Percentiles rank a stretch among this genome's conserved stretches.
Evolutionary conservation across 2,797 vertebrate species (phyloP).

Genomic region (Acipenser ruthenus): DNA sequence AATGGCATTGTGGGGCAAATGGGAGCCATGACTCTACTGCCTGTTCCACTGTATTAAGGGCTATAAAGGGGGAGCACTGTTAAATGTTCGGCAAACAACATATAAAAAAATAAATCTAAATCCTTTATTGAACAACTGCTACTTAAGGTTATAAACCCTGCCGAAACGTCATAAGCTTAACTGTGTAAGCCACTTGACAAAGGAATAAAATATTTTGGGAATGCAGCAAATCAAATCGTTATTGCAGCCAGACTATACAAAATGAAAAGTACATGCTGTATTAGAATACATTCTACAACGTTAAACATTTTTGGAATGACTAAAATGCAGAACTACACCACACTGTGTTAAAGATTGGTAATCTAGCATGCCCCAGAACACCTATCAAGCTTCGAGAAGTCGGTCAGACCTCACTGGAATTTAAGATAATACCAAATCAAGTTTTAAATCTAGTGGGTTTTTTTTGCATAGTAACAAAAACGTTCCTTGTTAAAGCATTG

Average conservation of each 20-base stretch:
- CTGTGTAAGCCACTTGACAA: too few relatives aligned
- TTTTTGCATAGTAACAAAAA: neutral
- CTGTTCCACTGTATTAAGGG: too few relatives aligned
- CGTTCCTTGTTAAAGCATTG: neutral
- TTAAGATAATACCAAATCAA: neutral
- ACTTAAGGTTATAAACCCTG: too few relatives aligned
- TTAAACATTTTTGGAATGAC: too few relatives aligned
- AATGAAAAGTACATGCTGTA: neutral
- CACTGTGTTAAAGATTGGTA: neutral
- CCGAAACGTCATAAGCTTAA: too few relatives aligned
- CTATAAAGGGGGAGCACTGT: too few relatives aligned
- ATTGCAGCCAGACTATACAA: neutral
- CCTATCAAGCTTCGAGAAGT: neutral
- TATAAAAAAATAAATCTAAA: too few relatives aligned
- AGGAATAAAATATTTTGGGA: neutral
- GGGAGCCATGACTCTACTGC: too few relatives aligned
- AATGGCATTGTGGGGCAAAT: too few relatives aligned
- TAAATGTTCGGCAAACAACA: too few relatives aligned
- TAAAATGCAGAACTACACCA: too few relatives aligned
- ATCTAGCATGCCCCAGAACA: neutral
- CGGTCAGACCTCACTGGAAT: neutral
- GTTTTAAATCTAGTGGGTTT: neutral
- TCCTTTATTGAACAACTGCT: too few relatives aligned
- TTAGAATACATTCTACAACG: neutral
- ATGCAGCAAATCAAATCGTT: neutral